These are phyloP conservation scores for Apoda limacodes DNA, from an alignment of 2,888 invertebrate genomes.

Conservation along the genomic window DNA sequence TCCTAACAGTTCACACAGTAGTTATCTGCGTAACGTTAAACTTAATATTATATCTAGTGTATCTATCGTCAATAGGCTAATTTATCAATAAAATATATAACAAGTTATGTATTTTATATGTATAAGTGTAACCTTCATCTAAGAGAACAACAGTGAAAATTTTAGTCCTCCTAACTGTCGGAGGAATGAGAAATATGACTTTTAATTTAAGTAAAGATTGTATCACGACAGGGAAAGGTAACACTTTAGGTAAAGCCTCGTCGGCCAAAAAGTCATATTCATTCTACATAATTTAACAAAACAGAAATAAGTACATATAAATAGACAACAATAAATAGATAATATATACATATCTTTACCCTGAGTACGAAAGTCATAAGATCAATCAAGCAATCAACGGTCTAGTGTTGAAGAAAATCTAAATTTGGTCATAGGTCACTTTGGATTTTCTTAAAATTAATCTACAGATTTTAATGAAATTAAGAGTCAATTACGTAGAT, in stretches of 20 bases:
- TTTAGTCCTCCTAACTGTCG: conserved; percentile 24
- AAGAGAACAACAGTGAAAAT: conserved; percentile 41
- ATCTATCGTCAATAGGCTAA: conserved; percentile 42
- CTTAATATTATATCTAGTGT: conserved; percentile 40
- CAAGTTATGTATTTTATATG: conserved; percentile 31
- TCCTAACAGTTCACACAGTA: too few relatives aligned
- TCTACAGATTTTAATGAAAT: conserved; percentile 39
- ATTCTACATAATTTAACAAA: conserved; percentile 36
- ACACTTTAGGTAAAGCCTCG: conserved; percentile 31
- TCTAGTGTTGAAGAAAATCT: conserved; percentile 42
- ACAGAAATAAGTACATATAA: conserved; percentile 35
- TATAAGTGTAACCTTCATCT: conserved; percentile 33
- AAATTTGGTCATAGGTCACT: conserved; percentile 51
- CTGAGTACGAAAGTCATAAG: conserved; percentile 66
- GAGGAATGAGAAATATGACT: conserved; percentile 27
- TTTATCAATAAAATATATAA: conserved; percentile 43
- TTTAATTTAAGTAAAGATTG: conserved; percentile 23
- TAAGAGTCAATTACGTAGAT: conserved; percentile 28
- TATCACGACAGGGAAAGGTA: conserved; percentile 20
- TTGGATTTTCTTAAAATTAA: conserved; percentile 49
- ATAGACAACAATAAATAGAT: conserved; percentile 39
- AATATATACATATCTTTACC: conserved; percentile 47
- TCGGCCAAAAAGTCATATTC: conserved; percentile 53
- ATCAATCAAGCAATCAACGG: conserved; percentile 41
- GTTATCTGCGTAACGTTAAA: too few relatives aligned